Evolutionary conservation across 2,113 vertebrate species (phyloP), one percentile per base, ranked within the genome.

Genomic region (Diadophis punctatus): DNA sequence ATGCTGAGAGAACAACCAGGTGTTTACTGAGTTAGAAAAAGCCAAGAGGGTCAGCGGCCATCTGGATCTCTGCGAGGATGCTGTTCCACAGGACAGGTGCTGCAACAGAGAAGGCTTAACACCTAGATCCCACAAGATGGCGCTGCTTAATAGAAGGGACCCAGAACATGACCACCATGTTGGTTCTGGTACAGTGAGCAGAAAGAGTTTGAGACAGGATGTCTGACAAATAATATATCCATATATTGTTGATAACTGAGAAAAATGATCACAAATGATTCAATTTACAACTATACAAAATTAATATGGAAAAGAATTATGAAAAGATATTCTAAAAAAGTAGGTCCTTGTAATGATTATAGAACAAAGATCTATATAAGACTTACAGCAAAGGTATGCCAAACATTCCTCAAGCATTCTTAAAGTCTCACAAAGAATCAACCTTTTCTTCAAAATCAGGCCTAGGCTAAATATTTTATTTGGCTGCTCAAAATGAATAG

Each of bases 391-490:
- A 98, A 98, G 95, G 97, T 97, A 98, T 97, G 97, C 97, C 96
- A 97, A 98, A 97, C 95, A 98, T 98, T 98, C 98, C 95, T 96
- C 95, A 97, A 97, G 96, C 95, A 96, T 96, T 96, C 97, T 97
- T 97, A 97, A 97, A 95, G 96, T 97, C 96, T 96, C 97, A 97
- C 97, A 97, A 97, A 97, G 97, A 97, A 97, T 96, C 96, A 97
- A 97, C 96, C 93, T 96, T 96, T 97, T 96, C 93, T 97, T 96
- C 96, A 98, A 97, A 98, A 97, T 94, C 96, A 97, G 96, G 94
- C 95, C 96, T 97, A 97, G 97, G 96, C 98, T 97, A 97, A 98
- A 98, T 98, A 98, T 99, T 99, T 98, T 96, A 98, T 98, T 98
- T 98, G 98, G 98, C 98, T 97, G 95, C 96, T 97, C 95, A 95